Base-by-base conservation (phyloP, 2,888 invertebrate genomes). In the Agonopterix alstromeriana region DNA sequence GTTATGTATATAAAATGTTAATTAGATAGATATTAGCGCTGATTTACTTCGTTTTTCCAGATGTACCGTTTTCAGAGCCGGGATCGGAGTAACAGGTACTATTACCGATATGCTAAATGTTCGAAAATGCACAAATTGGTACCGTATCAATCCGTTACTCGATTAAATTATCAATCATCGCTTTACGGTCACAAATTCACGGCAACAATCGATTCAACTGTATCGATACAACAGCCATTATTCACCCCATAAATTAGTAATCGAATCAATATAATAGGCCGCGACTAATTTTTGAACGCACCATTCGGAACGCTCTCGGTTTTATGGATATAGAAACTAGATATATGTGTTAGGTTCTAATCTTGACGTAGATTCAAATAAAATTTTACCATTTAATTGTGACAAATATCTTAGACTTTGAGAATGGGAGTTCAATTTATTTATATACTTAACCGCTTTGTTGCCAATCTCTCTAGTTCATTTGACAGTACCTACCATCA, bases 171-270 rank as follows among this genome's bases (percentile, higher is more conserved):
- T 67, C 67, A 67, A 72, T 75, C 67, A 70, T 61, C 57, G 54
- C 51, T 53, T 56, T 55, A 67, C 73, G 73, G 69, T 67, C 68
- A 64, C 63, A 70, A 61, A 63, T 67, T 65, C 66, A 68, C 69
- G 65, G 65, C 67, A 61, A 68, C 68, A 77, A 79, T 79, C 79
- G 72, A 77, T 75, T 73, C 54, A 57, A 64, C 61, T 62, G 50
- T 48, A 53, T 53, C 50, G 53, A 76, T 75, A 71, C 62, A 64
- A 75, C 70, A 74, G 71, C 71, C 69, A 82, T 86, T 86, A 81
- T 73, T 77, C 82, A 81, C 82, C 81, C 81, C 77, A 80, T 86
- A 84, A 85, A 87, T 86, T 80, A 79, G 67, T 82, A 82, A 83
- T 85, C 77, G 82, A 84, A 85, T 84, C 75, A 75, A 74, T 72